phyloP scores from a whole-genome alignment of 2,113 vertebrate species.

The Neofelis nebulosa region DNA sequence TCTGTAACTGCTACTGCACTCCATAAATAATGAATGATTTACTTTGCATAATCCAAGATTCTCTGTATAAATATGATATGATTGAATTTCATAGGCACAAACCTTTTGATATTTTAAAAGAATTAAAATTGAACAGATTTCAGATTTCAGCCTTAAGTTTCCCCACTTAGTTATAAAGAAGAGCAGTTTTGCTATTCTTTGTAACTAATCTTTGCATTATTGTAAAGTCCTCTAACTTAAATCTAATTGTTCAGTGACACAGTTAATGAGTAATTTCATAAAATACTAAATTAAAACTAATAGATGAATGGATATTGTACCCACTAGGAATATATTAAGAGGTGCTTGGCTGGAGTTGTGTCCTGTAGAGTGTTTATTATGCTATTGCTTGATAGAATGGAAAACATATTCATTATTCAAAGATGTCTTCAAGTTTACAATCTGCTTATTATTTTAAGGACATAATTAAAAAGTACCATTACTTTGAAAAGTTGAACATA shows the following conservation, averaged over 20 bases:
- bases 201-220: not conserved
- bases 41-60: not conserved
- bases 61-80: not conserved
- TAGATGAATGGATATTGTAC: not conserved
- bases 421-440: not conserved
- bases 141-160: not conserved
- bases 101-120: not conserved
- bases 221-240: not conserved
- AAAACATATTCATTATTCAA: not conserved
- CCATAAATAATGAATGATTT: constrained; percentile 45
- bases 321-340: not conserved
- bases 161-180: not conserved
- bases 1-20: not conserved
- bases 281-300: not conserved
- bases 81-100: not conserved
- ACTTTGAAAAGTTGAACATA: not conserved
- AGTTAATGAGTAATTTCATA: not conserved
- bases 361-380: not conserved
- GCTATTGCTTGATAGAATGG: not conserved
- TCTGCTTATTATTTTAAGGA: not conserved
- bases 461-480: not conserved
- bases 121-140: not conserved
- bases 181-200: not conserved
- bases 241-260: not conserved
- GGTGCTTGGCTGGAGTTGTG: not conserved